Percentiles rank a stretch among this genome's conserved stretches.
These are phyloP conservation scores for Aleiodes leptofemur DNA, from an alignment of 2,888 invertebrate genomes.

Conservation along the genomic window DNA sequence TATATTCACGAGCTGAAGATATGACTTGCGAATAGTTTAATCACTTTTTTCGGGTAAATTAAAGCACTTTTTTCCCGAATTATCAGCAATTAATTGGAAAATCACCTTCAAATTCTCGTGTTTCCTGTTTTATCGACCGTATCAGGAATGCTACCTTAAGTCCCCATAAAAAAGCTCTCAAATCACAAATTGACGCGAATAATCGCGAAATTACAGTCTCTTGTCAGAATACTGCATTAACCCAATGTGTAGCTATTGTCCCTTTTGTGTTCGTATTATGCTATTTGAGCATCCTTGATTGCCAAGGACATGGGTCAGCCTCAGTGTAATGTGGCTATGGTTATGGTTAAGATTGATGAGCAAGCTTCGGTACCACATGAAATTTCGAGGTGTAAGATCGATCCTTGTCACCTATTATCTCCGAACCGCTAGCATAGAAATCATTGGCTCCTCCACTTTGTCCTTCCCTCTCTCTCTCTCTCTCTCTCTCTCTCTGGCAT, in stretches of 20 bases:
- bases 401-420: slow-evolving; percentile 24
- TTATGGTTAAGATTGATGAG: slow-evolving; percentile 32
- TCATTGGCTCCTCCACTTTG: background rate
- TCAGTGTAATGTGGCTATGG: background rate
- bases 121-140: background rate
- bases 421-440: slow-evolving; percentile 4
- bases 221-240: no score
- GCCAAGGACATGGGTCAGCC: slow-evolving; percentile 32
- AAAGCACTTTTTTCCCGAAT: no score
- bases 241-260: background rate
- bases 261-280: slow-evolving; percentile 25
- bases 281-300: slow-evolving; percentile 42
- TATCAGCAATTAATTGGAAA: no score
- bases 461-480: background rate
- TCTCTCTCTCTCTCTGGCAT: no score
- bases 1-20: no score
- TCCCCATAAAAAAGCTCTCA: background rate
- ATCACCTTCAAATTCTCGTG: no score
- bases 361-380: slow-evolving; percentile 17
- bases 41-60: no score
- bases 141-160: no score
- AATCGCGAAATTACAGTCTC: background rate
- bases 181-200: background rate
- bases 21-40: no score
- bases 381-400: slow-evolving; percentile 23